Conservation (phyloP, 2,888 invertebrate species). For the Morpho deidamia region DNA sequence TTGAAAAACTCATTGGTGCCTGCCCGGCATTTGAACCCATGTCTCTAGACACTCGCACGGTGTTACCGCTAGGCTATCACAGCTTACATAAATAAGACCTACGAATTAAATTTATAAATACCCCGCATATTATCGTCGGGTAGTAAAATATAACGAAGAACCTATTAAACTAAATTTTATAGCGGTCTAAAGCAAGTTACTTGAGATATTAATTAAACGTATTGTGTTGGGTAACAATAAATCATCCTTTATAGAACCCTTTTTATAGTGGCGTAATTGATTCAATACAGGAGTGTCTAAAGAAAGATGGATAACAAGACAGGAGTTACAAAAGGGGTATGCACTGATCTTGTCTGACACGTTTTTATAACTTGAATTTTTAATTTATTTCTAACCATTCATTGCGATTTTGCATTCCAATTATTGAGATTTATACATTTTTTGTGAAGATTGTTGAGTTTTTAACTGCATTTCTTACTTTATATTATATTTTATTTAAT, state of each 20-base stretch:
- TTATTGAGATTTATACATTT: neutral
- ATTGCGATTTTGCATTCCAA: neutral
- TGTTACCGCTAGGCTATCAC: too few species aligned
- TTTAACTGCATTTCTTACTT: neutral
- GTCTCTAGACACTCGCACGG: too few species aligned
- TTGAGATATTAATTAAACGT: conserved; percentile 66
- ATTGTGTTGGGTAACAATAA: conserved; percentile 55
- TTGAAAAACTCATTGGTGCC: too few species aligned
- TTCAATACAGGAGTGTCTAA: conserved; percentile 54
- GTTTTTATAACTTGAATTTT: conserved; percentile 18
- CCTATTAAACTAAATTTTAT: neutral
- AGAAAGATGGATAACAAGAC: conserved; percentile 59
- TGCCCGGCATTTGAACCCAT: too few species aligned
- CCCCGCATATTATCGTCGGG: too few species aligned
- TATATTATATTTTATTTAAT: too few species aligned
- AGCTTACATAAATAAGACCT: too few species aligned
- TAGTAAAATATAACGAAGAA: neutral
- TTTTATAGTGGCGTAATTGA: conserved; percentile 60
- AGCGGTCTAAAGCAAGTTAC: conserved; percentile 25
- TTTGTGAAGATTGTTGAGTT: neutral
- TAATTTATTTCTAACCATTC: conserved; percentile 11
- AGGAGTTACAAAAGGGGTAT: conserved; percentile 28
- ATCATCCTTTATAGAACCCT: conserved; percentile 65
- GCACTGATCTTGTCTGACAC: conserved; percentile 22
- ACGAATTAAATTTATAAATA: too few species aligned